Base-by-base conservation (phyloP, 1,140 invertebrate genomes). In the Tenebrio molitor region DNA sequence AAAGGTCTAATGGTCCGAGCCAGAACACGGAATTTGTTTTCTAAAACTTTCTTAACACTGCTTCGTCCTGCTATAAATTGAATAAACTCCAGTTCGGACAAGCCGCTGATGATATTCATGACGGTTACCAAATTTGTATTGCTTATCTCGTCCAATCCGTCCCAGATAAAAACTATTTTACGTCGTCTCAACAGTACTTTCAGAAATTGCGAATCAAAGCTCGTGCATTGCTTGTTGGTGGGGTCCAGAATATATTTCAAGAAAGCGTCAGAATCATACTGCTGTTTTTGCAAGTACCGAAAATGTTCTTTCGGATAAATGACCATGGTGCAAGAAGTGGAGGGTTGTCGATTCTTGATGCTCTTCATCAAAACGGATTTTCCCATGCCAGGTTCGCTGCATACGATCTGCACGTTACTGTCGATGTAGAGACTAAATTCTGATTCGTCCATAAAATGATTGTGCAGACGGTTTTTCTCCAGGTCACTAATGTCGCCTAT, bases 341-440 rank as follows among this genome's bases (percentile, higher is more conserved):
- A 53, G 1, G 46, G 17, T 1, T n/a, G 21, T 6, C 29, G 21
- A 25, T 14, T 58, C 29, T 58, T 58, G 15, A 58, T 14, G 14
- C 50, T 58, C 19, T 16, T 25, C 50, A 58, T 58, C 6, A 58
- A 12, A 25, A 58, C 23, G 1, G 50, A 25, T 14, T 58, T 58
- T 25, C 50, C 50, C 50, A 58, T 58, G n/a, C 50, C 50, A 15
- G 50, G 8, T 12, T 58, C 23, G 1, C 8, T 23, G 29, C 50
- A 58, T 3, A 58, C 19, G 2, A 39, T 7, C 5, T 39, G 7
- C 21, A 58, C 15, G n/a, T 58, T 58, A 29, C 12, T 25, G 3
- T 25, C 19, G 8, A n/a, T 53, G 23, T 16, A 29, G 12, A 12
- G n/a, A 33, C 1, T 25, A 25, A 58, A 29, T 29, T 58, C 23